These are phyloP conservation scores for Synanthedon vespiformis DNA, from an alignment of 2,888 invertebrate genomes.

Conservation along the genomic window DNA sequence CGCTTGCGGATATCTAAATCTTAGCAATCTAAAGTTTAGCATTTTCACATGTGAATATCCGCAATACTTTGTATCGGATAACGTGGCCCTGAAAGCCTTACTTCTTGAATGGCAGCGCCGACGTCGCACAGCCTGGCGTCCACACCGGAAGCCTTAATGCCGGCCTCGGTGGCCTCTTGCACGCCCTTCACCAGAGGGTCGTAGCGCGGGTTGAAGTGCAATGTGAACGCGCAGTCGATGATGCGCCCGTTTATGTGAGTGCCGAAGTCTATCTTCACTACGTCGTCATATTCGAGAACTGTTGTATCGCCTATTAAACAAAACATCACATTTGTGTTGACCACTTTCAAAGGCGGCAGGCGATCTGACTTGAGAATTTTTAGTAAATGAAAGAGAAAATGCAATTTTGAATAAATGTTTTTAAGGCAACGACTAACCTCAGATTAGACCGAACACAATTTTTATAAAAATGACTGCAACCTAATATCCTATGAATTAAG, in stretches of 20 bases:
- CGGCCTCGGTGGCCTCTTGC: constrained; percentile 97
- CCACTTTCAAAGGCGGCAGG: too few species aligned
- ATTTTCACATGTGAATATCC: too few species aligned
- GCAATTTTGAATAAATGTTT: too few species aligned
- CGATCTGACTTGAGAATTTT: too few species aligned
- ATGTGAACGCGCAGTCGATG: constrained; percentile 98
- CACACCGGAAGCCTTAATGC: constrained; percentile 94
- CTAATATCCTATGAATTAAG: too few species aligned
- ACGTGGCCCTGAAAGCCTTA: constrained; percentile 9
- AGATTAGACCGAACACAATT: too few species aligned
- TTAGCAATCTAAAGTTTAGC: too few species aligned
- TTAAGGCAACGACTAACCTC: too few species aligned
- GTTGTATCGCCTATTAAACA: constrained; percentile 86
- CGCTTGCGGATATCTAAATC: too few species aligned
- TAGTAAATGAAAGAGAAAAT: too few species aligned
- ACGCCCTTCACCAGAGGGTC: constrained; percentile 95
- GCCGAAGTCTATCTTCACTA: constrained; percentile 99
- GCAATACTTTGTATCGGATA: too few species aligned
- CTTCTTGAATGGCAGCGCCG: constrained; percentile 95
- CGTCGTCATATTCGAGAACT: constrained; percentile 94
- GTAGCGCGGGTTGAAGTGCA: constrained; percentile 96
- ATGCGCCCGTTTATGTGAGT: constrained; percentile 98
- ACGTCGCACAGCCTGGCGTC: constrained; percentile 98
- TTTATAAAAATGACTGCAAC: too few species aligned
- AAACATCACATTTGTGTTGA: not conserved